Percentiles rank a stretch among this genome's conserved stretches.
phyloP scores from a whole-genome alignment of 2,888 invertebrate species.

The Clivina fossor region DNA sequence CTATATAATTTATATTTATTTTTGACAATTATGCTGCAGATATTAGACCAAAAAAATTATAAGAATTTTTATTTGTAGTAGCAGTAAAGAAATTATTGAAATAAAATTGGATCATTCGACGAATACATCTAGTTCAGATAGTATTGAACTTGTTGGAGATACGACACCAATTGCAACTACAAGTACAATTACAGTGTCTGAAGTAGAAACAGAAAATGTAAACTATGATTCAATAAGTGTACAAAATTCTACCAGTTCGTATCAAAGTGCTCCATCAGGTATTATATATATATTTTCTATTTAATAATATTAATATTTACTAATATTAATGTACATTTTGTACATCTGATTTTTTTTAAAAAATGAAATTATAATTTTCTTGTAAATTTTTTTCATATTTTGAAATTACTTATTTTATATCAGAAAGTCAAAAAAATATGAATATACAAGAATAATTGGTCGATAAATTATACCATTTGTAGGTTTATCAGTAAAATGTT shows the following conservation, averaged over 20 bases:
- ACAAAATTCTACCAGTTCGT: background rate
- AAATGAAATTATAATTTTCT: too few relatives aligned
- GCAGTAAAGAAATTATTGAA: slow-evolving; percentile 20
- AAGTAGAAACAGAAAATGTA: background rate
- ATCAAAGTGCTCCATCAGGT: slow-evolving; percentile 9
- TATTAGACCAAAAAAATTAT: too few relatives aligned
- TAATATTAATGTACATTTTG: too few relatives aligned
- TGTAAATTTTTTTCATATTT: too few relatives aligned
- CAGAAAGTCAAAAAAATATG: too few relatives aligned
- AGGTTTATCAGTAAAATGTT: background rate
- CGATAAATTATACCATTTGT: background rate
- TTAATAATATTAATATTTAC: too few relatives aligned
- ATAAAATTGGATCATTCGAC: slow-evolving; percentile 1
- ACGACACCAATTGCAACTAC: too few relatives aligned
- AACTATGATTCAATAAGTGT: background rate
- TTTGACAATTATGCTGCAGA: too few relatives aligned
- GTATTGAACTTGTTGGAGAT: background rate
- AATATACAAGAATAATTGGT: too few relatives aligned
- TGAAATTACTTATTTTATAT: too few relatives aligned
- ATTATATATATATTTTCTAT: background rate
- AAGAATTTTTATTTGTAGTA: slow-evolving; percentile 7
- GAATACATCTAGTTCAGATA: background rate
- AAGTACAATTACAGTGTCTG: background rate
- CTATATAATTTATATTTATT: too few relatives aligned
- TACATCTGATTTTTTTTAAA: too few relatives aligned